phyloP scores from a whole-genome alignment of 2,113 vertebrate genomes.

The Halichoeres trimaculatus region DNA sequence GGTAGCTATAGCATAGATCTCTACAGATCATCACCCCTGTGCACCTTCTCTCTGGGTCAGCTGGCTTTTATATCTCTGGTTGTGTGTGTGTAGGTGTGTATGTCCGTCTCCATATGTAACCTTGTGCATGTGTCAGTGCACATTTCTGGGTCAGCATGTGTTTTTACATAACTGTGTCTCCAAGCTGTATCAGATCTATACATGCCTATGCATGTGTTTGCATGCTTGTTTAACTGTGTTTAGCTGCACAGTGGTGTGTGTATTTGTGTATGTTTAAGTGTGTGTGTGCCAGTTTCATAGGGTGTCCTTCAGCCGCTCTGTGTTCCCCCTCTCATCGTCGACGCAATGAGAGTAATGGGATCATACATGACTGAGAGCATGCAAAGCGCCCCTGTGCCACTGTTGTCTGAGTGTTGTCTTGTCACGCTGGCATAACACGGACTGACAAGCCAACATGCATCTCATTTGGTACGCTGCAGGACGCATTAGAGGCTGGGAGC shows the following conservation, averaged over 20 bases:
- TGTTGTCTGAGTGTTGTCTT: slow-evolving; percentile 46
- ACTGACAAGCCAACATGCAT: slow-evolving; percentile 59
- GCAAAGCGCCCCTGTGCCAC: slow-evolving; percentile 34
- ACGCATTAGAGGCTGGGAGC: slow-evolving; percentile 25
- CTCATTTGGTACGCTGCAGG: slow-evolving; percentile 28
- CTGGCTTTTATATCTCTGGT: background rate
- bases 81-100: background rate
- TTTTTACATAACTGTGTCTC: background rate
- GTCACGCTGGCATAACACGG: slow-evolving; percentile 27
- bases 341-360: slow-evolving; percentile 53
- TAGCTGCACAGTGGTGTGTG: background rate
- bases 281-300: background rate
- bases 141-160: background rate
- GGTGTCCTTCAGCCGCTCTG: slow-evolving; percentile 39
- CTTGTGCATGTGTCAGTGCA: slow-evolving; percentile 27
- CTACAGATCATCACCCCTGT: slow-evolving; percentile 5
- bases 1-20: slow-evolving; percentile 23
- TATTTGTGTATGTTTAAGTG: background rate
- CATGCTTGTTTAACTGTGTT: background rate
- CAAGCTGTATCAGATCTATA: slow-evolving; percentile 1
- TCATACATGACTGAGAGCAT: slow-evolving; percentile 59
- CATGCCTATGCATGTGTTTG: slow-evolving; percentile 9
- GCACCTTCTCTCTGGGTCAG: slow-evolving; percentile 6
- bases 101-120: slow-evolving; percentile 5
- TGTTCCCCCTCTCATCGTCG: background rate